Conservation (phyloP, 2,888 invertebrate species). For the Gari tellinella region DNA sequence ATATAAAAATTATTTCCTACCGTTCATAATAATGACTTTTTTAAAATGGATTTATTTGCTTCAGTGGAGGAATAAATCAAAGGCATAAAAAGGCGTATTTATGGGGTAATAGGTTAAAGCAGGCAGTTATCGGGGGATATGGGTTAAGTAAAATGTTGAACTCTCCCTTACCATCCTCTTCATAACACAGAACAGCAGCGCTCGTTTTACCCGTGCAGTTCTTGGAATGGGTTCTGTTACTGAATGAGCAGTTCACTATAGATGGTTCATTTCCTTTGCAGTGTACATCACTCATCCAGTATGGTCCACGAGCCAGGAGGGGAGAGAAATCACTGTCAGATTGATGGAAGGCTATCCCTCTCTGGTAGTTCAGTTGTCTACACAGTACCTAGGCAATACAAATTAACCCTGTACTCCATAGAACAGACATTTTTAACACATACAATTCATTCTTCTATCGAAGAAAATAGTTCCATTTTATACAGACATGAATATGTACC, state of each 20-base stretch:
- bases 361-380: slow-evolving; percentile 59
- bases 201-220: slow-evolving; percentile 66
- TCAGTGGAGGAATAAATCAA: too few species aligned
- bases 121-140: too few species aligned
- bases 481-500: too few species aligned
- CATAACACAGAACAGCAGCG: slow-evolving; percentile 75
- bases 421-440: too few species aligned
- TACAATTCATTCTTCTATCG: too few species aligned
- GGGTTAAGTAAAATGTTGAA: too few species aligned
- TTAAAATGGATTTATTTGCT: too few species aligned
- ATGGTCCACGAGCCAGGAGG: slow-evolving; percentile 65
- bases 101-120: too few species aligned
- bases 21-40: too few species aligned
- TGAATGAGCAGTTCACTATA: slow-evolving; percentile 67
- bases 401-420: neutral
- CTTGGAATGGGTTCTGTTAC: slow-evolving; percentile 61
- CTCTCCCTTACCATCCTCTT: slow-evolving; percentile 62
- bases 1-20: too few species aligned
- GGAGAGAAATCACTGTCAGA: slow-evolving; percentile 62
- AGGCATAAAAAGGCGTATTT: too few species aligned
- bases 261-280: slow-evolving; percentile 71
- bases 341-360: slow-evolving; percentile 73
- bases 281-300: slow-evolving; percentile 70
- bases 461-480: too few species aligned
- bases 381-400: slow-evolving; percentile 68